phyloP scores from a whole-genome alignment of 2,797 vertebrate genomes.

The Zalophus californianus region DNA sequence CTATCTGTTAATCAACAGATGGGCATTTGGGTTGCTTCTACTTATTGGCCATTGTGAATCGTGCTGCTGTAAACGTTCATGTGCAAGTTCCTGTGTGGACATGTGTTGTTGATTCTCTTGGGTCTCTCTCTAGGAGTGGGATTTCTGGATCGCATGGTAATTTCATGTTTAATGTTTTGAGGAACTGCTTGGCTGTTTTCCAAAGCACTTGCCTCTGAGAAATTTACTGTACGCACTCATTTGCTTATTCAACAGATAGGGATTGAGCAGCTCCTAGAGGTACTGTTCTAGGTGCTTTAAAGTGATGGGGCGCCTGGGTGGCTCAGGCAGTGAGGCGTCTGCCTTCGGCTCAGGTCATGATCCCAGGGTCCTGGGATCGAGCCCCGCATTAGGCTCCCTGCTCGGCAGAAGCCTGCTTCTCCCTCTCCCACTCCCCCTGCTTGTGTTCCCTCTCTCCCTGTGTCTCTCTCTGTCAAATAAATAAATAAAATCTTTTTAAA shows the following conservation, averaged over 20 bases:
- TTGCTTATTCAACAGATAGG: not conserved
- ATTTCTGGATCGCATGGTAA: not conserved
- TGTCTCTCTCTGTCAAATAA: too few relatives aligned
- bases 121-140: not conserved
- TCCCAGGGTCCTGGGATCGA: too few relatives aligned
- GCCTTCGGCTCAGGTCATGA: too few relatives aligned
- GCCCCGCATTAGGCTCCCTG: too few relatives aligned
- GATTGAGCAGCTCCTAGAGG: not conserved
- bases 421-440: too few relatives aligned
- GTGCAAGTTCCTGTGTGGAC: not conserved
- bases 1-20: not conserved
- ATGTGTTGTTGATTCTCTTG: not conserved
- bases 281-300: not conserved
- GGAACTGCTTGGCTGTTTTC: not conserved
- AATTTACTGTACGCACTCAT: not conserved
- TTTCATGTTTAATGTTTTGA: not conserved
- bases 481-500: too few relatives aligned
- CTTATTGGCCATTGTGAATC: not conserved
- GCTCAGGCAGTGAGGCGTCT: too few relatives aligned
- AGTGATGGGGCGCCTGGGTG: not conserved
- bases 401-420: too few relatives aligned
- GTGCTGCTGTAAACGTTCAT: not conserved
- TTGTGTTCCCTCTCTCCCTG: too few relatives aligned
- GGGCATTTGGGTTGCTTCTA: not conserved
- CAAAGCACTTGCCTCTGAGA: not conserved